Conservation (phyloP, 2,113 vertebrate species). For the Nothocercus nigrocapillus region DNA sequence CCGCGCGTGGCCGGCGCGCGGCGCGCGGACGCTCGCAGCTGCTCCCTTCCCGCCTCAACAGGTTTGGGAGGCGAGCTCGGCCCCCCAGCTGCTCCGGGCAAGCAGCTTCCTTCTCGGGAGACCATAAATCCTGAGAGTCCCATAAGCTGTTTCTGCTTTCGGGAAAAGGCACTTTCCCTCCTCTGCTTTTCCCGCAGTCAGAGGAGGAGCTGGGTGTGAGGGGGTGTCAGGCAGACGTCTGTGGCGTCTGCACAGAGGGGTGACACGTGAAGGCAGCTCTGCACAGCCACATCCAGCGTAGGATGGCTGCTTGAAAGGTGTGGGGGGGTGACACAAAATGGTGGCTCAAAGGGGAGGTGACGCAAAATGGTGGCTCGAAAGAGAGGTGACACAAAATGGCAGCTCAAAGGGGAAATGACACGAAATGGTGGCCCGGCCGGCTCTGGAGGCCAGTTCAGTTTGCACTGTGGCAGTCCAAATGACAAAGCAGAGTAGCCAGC, state of each 20-base stretch:
- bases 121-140: background rate
- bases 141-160: background rate
- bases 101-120: background rate
- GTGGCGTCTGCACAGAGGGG: background rate
- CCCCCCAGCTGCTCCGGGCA: background rate
- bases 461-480: background rate
- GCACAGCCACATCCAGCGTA: accelerated
- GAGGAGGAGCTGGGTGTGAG: background rate
- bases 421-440: background rate
- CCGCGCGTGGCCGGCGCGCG: background rate
- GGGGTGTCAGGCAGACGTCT: background rate
- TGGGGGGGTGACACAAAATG: background rate
- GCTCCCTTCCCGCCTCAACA: background rate
- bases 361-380: accelerated
- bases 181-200: background rate
- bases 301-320: accelerated
- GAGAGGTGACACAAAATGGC: background rate
- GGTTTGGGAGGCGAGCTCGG: background rate
- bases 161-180: background rate
- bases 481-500: background rate
- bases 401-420: background rate
- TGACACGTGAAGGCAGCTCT: accelerated
- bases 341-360: accelerated
- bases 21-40: background rate
- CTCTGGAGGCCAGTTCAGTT: background rate